A percentile compares a stretch with the other conserved stretches of the same genome.
Evolutionary conservation across 2,113 vertebrate species (phyloP).

Genomic region (Ptychochromis oligacanthus): DNA sequence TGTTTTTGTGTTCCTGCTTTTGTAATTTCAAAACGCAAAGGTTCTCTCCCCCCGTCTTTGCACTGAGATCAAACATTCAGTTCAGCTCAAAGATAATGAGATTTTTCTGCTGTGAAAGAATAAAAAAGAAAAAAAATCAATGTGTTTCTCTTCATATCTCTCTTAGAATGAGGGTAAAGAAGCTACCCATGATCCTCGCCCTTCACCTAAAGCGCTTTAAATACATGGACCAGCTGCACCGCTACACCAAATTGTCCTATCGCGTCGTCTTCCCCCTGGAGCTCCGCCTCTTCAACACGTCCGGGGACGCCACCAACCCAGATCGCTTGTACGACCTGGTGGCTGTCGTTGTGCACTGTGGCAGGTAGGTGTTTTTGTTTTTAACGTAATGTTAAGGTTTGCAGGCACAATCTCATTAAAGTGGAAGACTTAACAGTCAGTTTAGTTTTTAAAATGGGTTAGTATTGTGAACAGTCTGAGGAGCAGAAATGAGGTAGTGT

Average conservation of each 20-base stretch:
- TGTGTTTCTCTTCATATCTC: neutral
- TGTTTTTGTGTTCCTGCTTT: neutral
- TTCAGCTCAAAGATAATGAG: neutral
- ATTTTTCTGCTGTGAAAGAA: neutral
- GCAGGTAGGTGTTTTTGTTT: slow-evolving; percentile 79
- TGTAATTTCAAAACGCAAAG: neutral
- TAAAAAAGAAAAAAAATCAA: neutral
- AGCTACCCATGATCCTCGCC: slow-evolving; percentile 93
- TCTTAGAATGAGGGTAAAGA: slow-evolving; percentile 90
- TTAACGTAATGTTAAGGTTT: neutral
- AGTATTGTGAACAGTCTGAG: no score
- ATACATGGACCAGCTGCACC: slow-evolving; percentile 95
- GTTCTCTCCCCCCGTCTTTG: fast-evolving
- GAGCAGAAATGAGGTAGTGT: no score
- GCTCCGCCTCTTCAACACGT: slow-evolving; percentile 94
- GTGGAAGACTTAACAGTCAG: no score
- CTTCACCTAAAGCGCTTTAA: slow-evolving; percentile 94
- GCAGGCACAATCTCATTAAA: neutral
- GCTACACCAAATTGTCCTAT: slow-evolving; percentile 94
- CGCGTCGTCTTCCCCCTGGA: slow-evolving; percentile 93
- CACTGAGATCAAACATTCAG: neutral
- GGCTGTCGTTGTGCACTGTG: slow-evolving; percentile 93
- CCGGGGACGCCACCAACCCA: slow-evolving; percentile 92
- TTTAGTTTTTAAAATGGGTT: no score
- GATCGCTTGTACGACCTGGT: slow-evolving; percentile 94